Evolutionary conservation across 2,113 vertebrate species (phyloP).

Genomic region (Galeopterus variegatus): DNA sequence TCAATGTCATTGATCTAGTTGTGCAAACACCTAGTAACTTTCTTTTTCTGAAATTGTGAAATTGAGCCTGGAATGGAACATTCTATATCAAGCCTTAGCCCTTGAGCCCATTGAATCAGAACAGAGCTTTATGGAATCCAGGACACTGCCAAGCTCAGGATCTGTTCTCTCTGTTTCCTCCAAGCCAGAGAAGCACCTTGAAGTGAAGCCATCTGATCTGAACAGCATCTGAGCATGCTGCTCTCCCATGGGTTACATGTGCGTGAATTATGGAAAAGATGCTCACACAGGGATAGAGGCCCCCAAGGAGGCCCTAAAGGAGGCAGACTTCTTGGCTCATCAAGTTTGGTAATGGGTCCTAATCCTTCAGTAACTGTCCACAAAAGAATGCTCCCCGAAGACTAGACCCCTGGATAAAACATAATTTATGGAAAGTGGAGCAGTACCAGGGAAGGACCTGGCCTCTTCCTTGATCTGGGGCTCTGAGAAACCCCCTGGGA

Average conservation of each 20-base stretch:
- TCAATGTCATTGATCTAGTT: not conserved
- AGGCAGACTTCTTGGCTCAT: not conserved
- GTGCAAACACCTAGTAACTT: not conserved
- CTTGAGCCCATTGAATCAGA: not conserved
- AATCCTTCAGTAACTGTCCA: not conserved
- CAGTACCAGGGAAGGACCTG: not conserved
- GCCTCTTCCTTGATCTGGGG: not conserved
- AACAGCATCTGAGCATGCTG: not conserved
- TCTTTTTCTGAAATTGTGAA: not conserved
- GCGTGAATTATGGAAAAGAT: not conserved
- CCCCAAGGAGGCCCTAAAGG: not conserved
- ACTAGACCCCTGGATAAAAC: not conserved
- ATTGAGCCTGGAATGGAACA: not conserved
- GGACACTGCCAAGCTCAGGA: not conserved
- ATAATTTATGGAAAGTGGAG: not conserved
- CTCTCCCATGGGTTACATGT: not conserved
- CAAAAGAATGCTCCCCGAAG: not conserved
- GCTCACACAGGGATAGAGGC: not conserved
- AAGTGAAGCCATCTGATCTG: not conserved
- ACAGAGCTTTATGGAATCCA: not conserved
- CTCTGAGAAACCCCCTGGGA: not conserved
- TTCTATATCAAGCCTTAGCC: not conserved
- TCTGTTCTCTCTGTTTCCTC: not conserved
- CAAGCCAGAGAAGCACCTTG: not conserved
- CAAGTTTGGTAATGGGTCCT: not conserved